phyloP scores from a whole-genome alignment of 2,888 invertebrate species.

The Stomorhina lunata region DNA sequence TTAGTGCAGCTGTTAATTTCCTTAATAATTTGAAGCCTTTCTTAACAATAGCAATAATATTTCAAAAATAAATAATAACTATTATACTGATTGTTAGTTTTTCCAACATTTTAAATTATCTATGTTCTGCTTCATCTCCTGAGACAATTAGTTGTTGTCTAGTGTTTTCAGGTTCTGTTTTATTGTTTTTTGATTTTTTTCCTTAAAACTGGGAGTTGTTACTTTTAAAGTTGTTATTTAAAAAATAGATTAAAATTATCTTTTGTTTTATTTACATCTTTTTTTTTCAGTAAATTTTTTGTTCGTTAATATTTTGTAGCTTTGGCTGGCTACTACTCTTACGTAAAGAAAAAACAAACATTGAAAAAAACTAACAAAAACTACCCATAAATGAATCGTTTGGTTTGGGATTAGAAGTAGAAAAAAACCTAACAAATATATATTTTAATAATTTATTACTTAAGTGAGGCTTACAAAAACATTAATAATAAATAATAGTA shows the following conservation, averaged over 20 bases:
- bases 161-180: neutral
- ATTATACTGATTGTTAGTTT: no score
- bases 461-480: slow-evolving; percentile 54
- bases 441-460: slow-evolving; percentile 65
- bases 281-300: slow-evolving; percentile 12
- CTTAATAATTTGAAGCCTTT: neutral
- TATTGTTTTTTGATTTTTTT: no score
- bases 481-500: slow-evolving; percentile 46
- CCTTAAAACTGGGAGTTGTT: neutral
- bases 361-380: slow-evolving; percentile 16
- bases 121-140: slow-evolving; percentile 43
- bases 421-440: slow-evolving; percentile 26
- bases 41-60: neutral
- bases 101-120: neutral
- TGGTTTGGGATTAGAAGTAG: slow-evolving; percentile 22
- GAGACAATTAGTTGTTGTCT: slow-evolving; percentile 33
- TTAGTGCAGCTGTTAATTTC: no score
- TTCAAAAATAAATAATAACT: neutral
- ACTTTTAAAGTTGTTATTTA: neutral
- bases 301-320: slow-evolving; percentile 35
- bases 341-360: slow-evolving; percentile 51
- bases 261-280: slow-evolving; percentile 15
- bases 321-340: slow-evolving; percentile 60
- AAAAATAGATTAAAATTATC: slow-evolving; percentile 51
- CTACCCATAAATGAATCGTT: slow-evolving; percentile 42